Conservation (phyloP, 1,140 invertebrate genomes). For the Odontomachus brunneus region DNA sequence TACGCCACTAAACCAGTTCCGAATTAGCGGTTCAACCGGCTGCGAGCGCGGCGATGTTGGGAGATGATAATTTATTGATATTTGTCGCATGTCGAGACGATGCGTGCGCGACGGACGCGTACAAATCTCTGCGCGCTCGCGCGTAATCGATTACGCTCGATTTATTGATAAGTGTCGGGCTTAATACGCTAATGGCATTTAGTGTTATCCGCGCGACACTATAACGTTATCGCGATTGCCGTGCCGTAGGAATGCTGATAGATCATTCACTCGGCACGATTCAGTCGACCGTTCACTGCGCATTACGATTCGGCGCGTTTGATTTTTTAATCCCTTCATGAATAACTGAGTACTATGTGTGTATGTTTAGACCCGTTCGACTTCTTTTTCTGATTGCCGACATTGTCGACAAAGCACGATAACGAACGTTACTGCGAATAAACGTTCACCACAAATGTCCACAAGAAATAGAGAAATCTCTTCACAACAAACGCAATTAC, state of each 20-base stretch:
- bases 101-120: not conserved
- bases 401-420: no score
- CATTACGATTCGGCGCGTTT: conserved; percentile 30
- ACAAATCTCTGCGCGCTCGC: not conserved
- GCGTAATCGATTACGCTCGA: conserved; percentile 47
- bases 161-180: conserved; percentile 25
- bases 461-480: no score
- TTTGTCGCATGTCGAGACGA: conserved; percentile 37
- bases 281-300: conserved; percentile 32
- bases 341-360: no score
- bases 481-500: no score
- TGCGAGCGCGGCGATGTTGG: not conserved
- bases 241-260: conserved; percentile 30
- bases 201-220: conserved; percentile 17
- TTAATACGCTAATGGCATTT: conserved; percentile 39
- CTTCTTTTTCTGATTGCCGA: no score
- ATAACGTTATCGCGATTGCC: conserved; percentile 28
- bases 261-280: conserved; percentile 1
- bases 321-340: conserved; percentile 27
- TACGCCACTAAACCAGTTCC: conserved; percentile 58
- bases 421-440: no score
- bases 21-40: conserved; percentile 37
- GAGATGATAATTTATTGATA: conserved; percentile 54
- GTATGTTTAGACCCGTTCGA: no score
- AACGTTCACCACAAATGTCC: no score